Evolutionary conservation across 2,888 invertebrate species (phyloP).

Genomic region (Palloptera scutellata): DNA sequence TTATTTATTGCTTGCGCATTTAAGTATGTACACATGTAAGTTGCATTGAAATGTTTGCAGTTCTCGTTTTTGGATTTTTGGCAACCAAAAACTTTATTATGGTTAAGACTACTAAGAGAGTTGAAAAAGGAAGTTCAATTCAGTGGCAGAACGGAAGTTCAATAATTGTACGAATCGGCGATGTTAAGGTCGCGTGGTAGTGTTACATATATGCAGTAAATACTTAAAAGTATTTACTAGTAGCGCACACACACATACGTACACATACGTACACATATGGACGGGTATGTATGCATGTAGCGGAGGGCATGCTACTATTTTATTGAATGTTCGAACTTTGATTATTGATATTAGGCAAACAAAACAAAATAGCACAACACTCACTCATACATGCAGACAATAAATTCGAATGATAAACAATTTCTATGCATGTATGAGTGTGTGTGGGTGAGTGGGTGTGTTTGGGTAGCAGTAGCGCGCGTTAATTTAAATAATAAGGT

Average conservation of each 20-base stretch:
- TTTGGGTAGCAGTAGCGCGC: too few species aligned
- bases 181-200: neutral
- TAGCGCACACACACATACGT: conserved; percentile 8
- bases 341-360: conserved; percentile 33
- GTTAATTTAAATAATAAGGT: neutral
- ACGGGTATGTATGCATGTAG: neutral
- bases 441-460: too few species aligned
- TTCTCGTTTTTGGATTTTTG: too few species aligned
- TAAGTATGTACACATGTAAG: too few species aligned
- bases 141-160: too few species aligned
- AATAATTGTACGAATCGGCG: too few species aligned
- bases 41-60: too few species aligned
- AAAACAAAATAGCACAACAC: conserved; percentile 18
- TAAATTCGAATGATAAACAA: neutral
- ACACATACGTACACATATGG: neutral
- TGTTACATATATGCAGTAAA: neutral
- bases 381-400: neutral
- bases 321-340: conserved; percentile 21
- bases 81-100: neutral
- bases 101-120: neutral
- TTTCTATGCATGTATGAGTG: too few species aligned
- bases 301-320: conserved; percentile 10
- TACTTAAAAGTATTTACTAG: neutral
- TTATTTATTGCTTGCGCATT: too few species aligned
- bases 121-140: too few species aligned